Percentiles rank a stretch among this genome's conserved stretches.
phyloP scores from a whole-genome alignment of 2,797 vertebrate species.

The Chelmon rostratus region DNA sequence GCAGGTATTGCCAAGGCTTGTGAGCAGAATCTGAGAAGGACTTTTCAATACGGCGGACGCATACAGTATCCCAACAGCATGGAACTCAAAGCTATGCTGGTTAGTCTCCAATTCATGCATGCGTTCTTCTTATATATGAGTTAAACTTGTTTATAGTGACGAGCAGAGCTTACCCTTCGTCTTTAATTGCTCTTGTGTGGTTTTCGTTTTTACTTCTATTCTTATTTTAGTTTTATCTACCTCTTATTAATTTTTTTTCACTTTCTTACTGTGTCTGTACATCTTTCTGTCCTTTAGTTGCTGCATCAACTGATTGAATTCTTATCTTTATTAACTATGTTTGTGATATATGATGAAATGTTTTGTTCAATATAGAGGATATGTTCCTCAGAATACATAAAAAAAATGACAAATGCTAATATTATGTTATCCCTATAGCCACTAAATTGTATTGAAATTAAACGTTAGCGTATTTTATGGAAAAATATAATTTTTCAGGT shows the following conservation, averaged over 20 bases:
- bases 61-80: slow-evolving; percentile 90
- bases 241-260: too few species aligned
- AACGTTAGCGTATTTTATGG: background rate
- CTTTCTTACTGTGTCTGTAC: too few species aligned
- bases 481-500: background rate
- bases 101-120: slow-evolving; percentile 74
- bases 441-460: background rate
- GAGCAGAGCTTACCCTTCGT: background rate
- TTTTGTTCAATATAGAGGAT: too few species aligned
- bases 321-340: too few species aligned
- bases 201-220: too few species aligned
- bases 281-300: too few species aligned
- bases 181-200: too few species aligned
- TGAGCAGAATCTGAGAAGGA: slow-evolving; percentile 94
- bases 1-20: slow-evolving; percentile 96
- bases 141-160: background rate
- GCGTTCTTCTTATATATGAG: background rate
- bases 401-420: background rate
- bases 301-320: too few species aligned
- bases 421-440: background rate
- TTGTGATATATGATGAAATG: too few species aligned
- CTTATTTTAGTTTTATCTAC: too few species aligned
- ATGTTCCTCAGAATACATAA: too few species aligned
- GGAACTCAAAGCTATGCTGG: slow-evolving; percentile 97
- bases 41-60: slow-evolving; percentile 92